These are phyloP conservation scores for Cremastobaeus sp. DNA, from an alignment of 2,888 invertebrate genomes.

Conservation along the genomic window DNA sequence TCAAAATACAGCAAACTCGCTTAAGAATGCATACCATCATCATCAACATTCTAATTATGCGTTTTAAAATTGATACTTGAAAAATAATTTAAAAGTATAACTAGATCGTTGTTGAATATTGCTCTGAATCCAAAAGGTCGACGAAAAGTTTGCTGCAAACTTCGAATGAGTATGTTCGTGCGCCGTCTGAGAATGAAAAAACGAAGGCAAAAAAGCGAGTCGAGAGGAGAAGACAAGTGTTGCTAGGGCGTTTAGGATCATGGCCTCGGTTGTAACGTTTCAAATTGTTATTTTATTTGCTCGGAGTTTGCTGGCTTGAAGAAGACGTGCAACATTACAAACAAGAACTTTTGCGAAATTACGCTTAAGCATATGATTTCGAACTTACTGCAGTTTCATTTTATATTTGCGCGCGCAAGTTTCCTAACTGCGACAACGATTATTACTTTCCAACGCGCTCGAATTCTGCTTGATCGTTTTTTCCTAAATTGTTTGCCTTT, in stretches of 20 bases:
- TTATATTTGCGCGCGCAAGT: constrained; percentile 18
- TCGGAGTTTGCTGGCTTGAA: constrained; percentile 33
- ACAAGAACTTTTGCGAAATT: constrained; percentile 41
- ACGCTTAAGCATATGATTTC: constrained; percentile 42
- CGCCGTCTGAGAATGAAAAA: constrained; percentile 42
- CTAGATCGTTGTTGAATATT: constrained; percentile 51
- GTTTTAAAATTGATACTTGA: constrained; percentile 47
- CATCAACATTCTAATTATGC: constrained; percentile 34
- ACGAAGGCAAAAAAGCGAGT: constrained; percentile 3
- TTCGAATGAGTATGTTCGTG: constrained; percentile 46
- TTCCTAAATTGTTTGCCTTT: neutral
- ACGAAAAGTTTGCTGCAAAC: constrained; percentile 37
- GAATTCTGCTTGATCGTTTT: constrained; percentile 4
- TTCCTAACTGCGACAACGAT: constrained; percentile 18
- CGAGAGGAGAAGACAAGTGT: constrained; percentile 29
- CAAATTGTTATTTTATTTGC: constrained; percentile 57
- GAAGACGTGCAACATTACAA: constrained; percentile 48
- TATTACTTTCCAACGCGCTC: constrained; percentile 6
- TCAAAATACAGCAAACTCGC: too few species aligned
- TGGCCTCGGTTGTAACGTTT: constrained; percentile 38
- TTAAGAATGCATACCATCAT: too few species aligned
- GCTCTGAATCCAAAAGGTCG: constrained; percentile 24
- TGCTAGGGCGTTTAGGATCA: constrained; percentile 41
- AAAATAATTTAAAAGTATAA: constrained; percentile 48
- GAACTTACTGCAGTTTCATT: constrained; percentile 40